Evolutionary conservation across 2,888 invertebrate species (phyloP), one percentile per base, ranked within the genome.

Genomic region (Thecocarcelia acutangulata): DNA sequence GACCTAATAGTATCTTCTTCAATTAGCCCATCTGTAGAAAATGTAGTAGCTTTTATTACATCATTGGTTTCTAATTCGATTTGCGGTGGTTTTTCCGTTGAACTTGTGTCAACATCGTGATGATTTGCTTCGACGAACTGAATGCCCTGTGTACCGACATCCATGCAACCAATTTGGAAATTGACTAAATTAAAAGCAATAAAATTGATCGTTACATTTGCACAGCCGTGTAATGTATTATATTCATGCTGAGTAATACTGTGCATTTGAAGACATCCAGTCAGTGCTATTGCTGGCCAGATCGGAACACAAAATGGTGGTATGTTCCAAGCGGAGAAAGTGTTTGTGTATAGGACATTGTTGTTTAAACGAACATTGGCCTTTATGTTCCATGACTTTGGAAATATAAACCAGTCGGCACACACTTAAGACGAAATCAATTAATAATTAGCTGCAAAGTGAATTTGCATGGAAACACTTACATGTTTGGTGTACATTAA

Each of bases 221-320:
- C 74, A 59, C 84, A 84, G 17, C 59, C 77, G 44, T 84, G 83
- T 19, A 83, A 42, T 0, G 79, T 69, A 52, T 81, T 81, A 13
- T 54, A 72, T 28, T 74, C 79, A 37, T 83, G 84, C 28, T 77
- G 77, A 11, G 40, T 9, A 6, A 83, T 54, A 42, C 82, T 83
- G 56, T 83, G 83, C 9, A 84, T 70, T 75, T 83, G 81, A n/a
- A 84, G 13, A 73, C 84, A 84, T 33, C 80, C 83, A 9, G 70
- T 78, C 42, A 84, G 13, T 5, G 83, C 82, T 28, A 82, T 24
- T 17, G 80, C 72, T 37, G 82, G 80, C 70, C 76, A 63, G 12
- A 81, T 56, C 24, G 83, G 83, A 21, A 75, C 74, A 69, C 84
- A 84, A 48, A 83, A 78, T n/a, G 83, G 83, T 52, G 84, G 84